Percentiles rank a stretch among this genome's conserved stretches.
Evolutionary conservation across 2,888 invertebrate species (phyloP).

Genomic region (Conchocele bisecta): DNA sequence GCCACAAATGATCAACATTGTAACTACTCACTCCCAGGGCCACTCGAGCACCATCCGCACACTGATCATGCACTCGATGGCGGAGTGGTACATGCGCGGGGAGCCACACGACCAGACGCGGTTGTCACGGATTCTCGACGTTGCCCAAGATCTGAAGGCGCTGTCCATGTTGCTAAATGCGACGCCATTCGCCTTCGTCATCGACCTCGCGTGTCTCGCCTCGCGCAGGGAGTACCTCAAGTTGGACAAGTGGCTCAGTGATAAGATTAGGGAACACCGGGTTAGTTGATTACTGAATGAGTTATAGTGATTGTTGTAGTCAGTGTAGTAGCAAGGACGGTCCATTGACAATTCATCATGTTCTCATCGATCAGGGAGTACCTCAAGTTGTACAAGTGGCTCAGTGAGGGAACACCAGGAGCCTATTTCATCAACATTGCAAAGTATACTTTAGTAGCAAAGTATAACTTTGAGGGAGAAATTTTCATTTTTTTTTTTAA

Average conservation of each 20-base stretch:
- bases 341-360: no score
- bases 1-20: no score
- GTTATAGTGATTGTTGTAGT: no score
- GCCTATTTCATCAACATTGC: no score
- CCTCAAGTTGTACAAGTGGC: conserved; percentile 98
- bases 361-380: conserved; percentile 98
- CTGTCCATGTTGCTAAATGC: conserved; percentile 95
- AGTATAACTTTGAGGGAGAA: no score
- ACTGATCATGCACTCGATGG: conserved; percentile 95
- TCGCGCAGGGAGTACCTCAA: conserved; percentile 98
- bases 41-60: conserved; percentile 80
- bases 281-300: no score
- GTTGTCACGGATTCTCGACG: conserved; percentile 96
- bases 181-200: conserved; percentile 91
- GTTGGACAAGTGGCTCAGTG: conserved; percentile 98
- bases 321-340: no score
- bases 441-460: no score
- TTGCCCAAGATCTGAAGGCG: conserved; percentile 95
- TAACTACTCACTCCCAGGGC: conserved; percentile 68
- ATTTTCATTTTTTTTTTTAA: no score
- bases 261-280: conserved; percentile 97
- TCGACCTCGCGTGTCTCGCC: conserved; percentile 98
- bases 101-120: conserved; percentile 94
- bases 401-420: conserved; percentile 97
- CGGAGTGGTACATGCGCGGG: conserved; percentile 96